Evolutionary conservation across 2,113 vertebrate genomes (phyloP).

Genomic region (Poicephalus meyeri): DNA sequence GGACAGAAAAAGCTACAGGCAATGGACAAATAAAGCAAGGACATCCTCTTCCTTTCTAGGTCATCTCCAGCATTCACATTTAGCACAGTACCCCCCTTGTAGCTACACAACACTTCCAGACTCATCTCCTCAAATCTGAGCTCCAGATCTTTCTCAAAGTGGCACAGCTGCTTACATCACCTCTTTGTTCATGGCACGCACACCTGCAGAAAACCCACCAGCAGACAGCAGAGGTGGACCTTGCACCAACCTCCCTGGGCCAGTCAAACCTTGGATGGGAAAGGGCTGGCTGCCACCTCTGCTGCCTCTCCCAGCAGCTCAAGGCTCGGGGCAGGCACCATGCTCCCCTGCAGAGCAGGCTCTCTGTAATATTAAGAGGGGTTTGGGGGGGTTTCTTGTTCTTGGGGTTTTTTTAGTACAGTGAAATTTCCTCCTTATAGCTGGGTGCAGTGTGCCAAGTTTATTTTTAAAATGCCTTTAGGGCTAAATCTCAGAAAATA

Average conservation of each 20-base stretch:
- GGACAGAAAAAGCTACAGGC: background rate
- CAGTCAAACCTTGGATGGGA: background rate
- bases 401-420: background rate
- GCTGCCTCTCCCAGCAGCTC: background rate
- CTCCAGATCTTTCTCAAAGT: background rate
- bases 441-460: background rate
- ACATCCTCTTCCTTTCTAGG: background rate
- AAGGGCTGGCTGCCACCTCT: background rate
- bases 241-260: background rate
- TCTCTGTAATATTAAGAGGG: background rate
- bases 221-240: background rate
- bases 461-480: constrained; percentile 39
- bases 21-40: background rate
- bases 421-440: background rate
- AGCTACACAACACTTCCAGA: background rate
- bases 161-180: background rate
- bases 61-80: background rate
- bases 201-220: background rate
- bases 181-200: background rate
- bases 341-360: background rate
- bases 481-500: background rate
- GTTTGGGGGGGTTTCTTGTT: background rate
- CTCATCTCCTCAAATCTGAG: background rate
- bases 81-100: accelerated
- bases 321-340: background rate